Evolutionary conservation across 2,113 vertebrate genomes (phyloP).

Genomic region (Podarcis raffonei): DNA sequence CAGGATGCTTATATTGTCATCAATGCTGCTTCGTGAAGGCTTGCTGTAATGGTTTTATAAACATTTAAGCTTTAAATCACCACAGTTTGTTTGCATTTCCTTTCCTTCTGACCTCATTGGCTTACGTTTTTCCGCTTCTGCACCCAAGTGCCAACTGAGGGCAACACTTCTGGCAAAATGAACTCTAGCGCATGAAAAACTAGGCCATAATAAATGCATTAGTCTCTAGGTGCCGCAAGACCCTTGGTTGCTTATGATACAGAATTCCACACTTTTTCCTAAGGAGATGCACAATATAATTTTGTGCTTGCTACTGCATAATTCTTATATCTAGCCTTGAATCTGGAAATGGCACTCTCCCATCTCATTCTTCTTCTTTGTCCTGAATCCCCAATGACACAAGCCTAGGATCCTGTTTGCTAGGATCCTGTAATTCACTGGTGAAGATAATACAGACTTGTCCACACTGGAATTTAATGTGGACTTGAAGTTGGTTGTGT

Average conservation of each 20-base stretch:
- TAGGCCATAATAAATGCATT: neutral
- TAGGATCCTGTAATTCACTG: neutral
- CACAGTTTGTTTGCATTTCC: neutral
- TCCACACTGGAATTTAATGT: too few relatives aligned
- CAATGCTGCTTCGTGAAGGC: neutral
- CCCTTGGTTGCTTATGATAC: neutral
- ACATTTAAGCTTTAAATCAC: neutral
- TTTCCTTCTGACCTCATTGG: neutral
- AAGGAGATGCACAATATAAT: neutral
- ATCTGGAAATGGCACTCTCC: neutral
- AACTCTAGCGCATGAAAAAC: neutral
- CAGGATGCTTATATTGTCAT: neutral
- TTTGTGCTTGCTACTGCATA: neutral
- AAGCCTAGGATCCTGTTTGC: neutral
- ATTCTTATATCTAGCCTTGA: neutral
- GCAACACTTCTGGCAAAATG: neutral
- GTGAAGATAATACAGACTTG: too few relatives aligned
- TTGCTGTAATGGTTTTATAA: neutral
- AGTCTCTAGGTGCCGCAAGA: neutral
- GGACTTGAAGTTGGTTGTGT: too few relatives aligned
- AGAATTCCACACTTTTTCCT: neutral
- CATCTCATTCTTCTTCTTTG: neutral
- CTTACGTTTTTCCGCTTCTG: neutral
- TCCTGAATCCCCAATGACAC: neutral
- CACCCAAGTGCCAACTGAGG: too few relatives aligned